Conservation (phyloP, 1,140 invertebrate species). For the Formica exsecta region DNA sequence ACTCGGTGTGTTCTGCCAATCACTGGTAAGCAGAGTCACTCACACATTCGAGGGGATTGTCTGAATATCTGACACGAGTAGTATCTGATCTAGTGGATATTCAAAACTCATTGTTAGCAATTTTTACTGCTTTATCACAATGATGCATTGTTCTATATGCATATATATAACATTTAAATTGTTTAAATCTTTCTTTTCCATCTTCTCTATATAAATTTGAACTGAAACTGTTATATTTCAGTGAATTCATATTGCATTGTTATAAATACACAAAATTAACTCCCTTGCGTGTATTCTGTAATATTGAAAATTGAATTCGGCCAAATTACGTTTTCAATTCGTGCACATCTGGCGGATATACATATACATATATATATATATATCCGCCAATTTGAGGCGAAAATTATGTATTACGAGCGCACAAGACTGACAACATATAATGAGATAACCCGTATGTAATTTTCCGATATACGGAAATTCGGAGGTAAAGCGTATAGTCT, state of each 20-base stretch:
- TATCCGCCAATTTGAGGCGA: neutral
- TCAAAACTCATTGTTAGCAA: too few species aligned
- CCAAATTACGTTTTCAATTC: too few species aligned
- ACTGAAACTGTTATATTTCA: neutral
- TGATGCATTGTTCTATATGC: too few species aligned
- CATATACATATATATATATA: neutral
- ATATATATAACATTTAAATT: too few species aligned
- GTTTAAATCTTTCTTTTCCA: too few species aligned
- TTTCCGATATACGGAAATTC: constrained; percentile 1
- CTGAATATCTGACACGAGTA: neutral
- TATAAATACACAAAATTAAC: neutral
- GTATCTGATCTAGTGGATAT: constrained; percentile 12
- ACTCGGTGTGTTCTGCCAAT: constrained; percentile 21
- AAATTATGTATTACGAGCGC: neutral
- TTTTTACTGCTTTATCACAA: too few species aligned
- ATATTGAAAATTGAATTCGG: neutral
- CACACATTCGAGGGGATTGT: constrained; percentile 11
- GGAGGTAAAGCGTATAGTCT: neutral
- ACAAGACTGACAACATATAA: neutral
- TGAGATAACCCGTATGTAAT: neutral
- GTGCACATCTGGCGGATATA: neutral
- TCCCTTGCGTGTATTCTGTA: neutral
- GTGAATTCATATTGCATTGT: neutral
- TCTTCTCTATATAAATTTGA: too few species aligned
- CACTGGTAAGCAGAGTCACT: neutral